phyloP scores from a whole-genome alignment of 2,797 vertebrate genomes.

The Adelosebastes latens region DNA sequence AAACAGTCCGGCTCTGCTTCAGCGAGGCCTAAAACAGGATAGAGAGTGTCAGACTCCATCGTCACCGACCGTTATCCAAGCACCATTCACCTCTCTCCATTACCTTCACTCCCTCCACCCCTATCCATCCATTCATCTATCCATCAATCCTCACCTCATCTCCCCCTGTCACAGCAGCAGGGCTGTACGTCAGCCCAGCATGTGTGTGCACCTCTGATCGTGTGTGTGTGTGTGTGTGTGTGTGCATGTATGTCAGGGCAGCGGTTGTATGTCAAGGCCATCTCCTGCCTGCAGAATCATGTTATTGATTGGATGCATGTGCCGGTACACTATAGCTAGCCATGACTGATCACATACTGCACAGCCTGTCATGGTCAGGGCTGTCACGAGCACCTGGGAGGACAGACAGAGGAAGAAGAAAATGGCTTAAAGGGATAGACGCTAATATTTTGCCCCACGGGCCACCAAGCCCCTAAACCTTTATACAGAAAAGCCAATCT shows the following conservation, averaged over 20 bases:
- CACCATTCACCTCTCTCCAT: constrained; percentile 64
- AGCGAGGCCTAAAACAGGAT: constrained; percentile 23
- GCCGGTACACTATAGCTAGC: constrained; percentile 42
- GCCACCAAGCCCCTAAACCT: no score
- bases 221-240: constrained; percentile 17
- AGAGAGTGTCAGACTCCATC: constrained; percentile 21
- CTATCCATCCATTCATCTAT: constrained; percentile 49
- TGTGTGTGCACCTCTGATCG: constrained; percentile 16
- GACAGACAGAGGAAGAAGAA: neutral
- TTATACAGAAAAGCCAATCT: no score
- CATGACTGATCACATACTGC: constrained; percentile 68
- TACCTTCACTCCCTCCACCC: constrained; percentile 51
- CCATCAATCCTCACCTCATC: constrained; percentile 73
- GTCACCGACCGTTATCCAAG: constrained; percentile 51
- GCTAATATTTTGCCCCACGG: no score
- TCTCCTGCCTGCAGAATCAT: constrained; percentile 69
- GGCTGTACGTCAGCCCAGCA: constrained; percentile 51
- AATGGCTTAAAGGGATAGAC: neutral
- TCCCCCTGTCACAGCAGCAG: constrained; percentile 67
- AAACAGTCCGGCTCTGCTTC: constrained; percentile 39
- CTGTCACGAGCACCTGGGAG: constrained; percentile 1
- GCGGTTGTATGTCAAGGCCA: constrained; percentile 61
- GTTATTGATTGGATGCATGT: constrained; percentile 76
- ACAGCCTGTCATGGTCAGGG: constrained; percentile 35
- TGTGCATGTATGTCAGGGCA: constrained; percentile 39